phyloP scores from a whole-genome alignment of 2,888 invertebrate species.

The Thera britannica region DNA sequence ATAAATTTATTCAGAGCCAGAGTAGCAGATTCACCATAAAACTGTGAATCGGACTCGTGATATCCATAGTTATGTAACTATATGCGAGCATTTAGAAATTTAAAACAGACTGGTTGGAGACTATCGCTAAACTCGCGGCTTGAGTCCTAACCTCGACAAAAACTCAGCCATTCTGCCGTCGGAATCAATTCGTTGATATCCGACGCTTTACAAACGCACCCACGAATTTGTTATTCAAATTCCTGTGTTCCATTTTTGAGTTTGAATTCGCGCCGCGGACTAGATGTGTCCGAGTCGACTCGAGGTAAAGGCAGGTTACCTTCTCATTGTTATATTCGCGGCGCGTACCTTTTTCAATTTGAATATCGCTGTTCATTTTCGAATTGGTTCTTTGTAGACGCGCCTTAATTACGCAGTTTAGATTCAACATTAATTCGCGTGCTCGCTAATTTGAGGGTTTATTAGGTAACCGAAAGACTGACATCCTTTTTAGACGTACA shows the following conservation, averaged over 20 bases:
- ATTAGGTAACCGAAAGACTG: constrained; percentile 71
- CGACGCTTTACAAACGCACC: constrained; percentile 71
- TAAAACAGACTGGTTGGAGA: constrained; percentile 25
- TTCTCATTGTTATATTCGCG: constrained; percentile 76
- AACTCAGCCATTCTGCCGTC: constrained; percentile 57
- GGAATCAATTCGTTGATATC: constrained; percentile 70
- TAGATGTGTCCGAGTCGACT: constrained; percentile 60
- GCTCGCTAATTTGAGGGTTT: constrained; percentile 80
- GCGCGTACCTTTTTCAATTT: constrained; percentile 82
- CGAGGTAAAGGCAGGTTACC: constrained; percentile 57
- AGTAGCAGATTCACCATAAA: constrained; percentile 27
- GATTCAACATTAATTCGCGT: constrained; percentile 80
- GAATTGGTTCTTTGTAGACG: constrained; percentile 79
- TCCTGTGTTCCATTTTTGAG: constrained; percentile 75
- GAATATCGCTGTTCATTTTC: constrained; percentile 82
- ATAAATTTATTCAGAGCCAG: constrained; percentile 32
- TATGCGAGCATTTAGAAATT: constrained; percentile 38
- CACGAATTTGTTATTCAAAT: constrained; percentile 81
- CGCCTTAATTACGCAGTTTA: constrained; percentile 80
- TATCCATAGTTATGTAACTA: constrained; percentile 33
- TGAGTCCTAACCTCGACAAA: constrained; percentile 25
- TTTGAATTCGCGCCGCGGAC: constrained; percentile 69
- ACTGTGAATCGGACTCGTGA: constrained; percentile 16
- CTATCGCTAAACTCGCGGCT: constrained; percentile 8
- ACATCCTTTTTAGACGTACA: constrained; percentile 72